Conservation (phyloP, 2,888 invertebrate species). For the Pocota personata region DNA sequence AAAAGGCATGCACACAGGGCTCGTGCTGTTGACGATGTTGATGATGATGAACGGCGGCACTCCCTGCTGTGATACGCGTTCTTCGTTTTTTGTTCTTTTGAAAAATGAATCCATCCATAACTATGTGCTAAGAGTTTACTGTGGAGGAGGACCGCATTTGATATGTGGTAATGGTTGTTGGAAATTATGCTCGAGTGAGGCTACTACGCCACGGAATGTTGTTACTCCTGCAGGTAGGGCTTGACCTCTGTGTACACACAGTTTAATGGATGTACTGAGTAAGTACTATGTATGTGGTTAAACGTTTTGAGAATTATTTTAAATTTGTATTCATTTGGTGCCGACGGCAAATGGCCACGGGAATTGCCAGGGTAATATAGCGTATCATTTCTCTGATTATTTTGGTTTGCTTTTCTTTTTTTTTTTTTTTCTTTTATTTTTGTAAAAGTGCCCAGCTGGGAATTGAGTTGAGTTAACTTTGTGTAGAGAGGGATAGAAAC, state of each 20-base stretch:
- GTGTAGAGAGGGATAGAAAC: neutral
- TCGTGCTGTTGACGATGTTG: slow-evolving; percentile 45
- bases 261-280: slow-evolving; percentile 31
- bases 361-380: slow-evolving; percentile 40
- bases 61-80: slow-evolving; percentile 74
- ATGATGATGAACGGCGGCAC: slow-evolving; percentile 72
- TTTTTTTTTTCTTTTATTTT: neutral
- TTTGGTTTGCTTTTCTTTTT: slow-evolving; percentile 17
- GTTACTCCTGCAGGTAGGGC: slow-evolving; percentile 50
- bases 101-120: slow-evolving; percentile 63
- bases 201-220: slow-evolving; percentile 21
- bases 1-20: slow-evolving; percentile 63
- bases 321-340: slow-evolving; percentile 35
- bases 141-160: slow-evolving; percentile 39
- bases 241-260: slow-evolving; percentile 43
- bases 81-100: slow-evolving; percentile 11
- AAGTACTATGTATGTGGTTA: slow-evolving; percentile 39
- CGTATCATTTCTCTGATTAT: slow-evolving; percentile 23
- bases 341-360: slow-evolving; percentile 44
- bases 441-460: slow-evolving; percentile 45
- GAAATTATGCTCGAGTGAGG: slow-evolving; percentile 29
- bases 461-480: slow-evolving; percentile 41
- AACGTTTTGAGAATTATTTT: slow-evolving; percentile 52
- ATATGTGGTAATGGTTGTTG: slow-evolving; percentile 49
- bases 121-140: slow-evolving; percentile 49